phyloP scores from a whole-genome alignment of 2,888 invertebrate species.

The Empis stercorea region DNA sequence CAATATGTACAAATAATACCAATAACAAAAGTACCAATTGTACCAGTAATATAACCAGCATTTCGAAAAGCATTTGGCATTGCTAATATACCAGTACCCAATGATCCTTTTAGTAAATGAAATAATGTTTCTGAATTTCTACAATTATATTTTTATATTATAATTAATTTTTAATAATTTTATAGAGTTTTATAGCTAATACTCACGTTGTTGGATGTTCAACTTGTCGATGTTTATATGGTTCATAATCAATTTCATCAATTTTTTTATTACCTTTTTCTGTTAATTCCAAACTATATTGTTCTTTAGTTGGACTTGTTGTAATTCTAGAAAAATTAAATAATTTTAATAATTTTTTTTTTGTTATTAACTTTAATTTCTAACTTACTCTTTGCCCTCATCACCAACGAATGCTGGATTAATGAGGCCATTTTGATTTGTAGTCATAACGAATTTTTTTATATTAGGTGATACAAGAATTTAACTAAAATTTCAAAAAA shows the following conservation, averaged over 20 bases:
- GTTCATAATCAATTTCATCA: slow-evolving; percentile 43
- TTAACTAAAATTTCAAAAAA: no score
- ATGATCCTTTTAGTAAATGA: slow-evolving; percentile 81
- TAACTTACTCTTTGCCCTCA: slow-evolving; percentile 21
- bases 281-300: slow-evolving; percentile 28
- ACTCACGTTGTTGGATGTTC: slow-evolving; percentile 58
- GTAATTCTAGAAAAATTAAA: not conserved
- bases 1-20: slow-evolving; percentile 88
- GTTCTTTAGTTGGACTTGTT: slow-evolving; percentile 15
- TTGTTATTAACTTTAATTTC: not conserved
- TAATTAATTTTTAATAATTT: not conserved
- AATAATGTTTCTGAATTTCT: slow-evolving; percentile 78
- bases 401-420: slow-evolving; percentile 32
- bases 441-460: slow-evolving; percentile 29
- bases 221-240: slow-evolving; percentile 51
- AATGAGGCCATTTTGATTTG: slow-evolving; percentile 28
- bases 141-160: slow-evolving; percentile 15
- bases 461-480: no score
- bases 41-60: slow-evolving; percentile 51
- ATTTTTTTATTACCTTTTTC: slow-evolving; percentile 28
- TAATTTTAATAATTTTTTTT: no score
- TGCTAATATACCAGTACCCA: slow-evolving; percentile 89
- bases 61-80: slow-evolving; percentile 62
- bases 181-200: not conserved
- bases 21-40: slow-evolving; percentile 67